These are phyloP conservation scores for Phallusia fumigata DNA, from an alignment of 23 tunicate genomes.

Conservation along the genomic window DNA sequence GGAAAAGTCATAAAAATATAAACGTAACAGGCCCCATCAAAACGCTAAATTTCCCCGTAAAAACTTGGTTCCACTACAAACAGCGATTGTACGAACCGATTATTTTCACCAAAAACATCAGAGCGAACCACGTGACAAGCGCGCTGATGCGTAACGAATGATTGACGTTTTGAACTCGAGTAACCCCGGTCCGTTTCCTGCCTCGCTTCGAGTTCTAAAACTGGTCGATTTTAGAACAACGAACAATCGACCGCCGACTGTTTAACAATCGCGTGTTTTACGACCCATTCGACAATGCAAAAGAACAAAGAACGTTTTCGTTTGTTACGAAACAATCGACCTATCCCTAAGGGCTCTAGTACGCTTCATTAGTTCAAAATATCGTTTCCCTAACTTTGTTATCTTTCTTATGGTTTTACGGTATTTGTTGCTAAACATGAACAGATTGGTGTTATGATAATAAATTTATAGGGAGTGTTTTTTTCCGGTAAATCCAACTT, in stretches of 20 bases:
- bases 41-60: too few relatives aligned
- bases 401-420: too few relatives aligned
- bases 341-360: neutral
- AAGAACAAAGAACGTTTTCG: neutral
- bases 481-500: neutral
- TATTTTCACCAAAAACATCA: neutral
- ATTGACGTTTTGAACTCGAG: neutral
- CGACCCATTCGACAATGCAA: neutral
- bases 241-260: neutral
- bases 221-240: neutral
- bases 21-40: too few relatives aligned
- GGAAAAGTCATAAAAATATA: too few relatives aligned
- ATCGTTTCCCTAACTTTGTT: neutral
- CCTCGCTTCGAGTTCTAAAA: neutral
- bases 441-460: neutral
- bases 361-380: neutral
- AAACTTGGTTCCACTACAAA: too few relatives aligned
- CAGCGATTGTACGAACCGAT: too few relatives aligned
- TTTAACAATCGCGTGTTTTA: neutral
- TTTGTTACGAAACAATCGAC: constrained; percentile 4
- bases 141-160: neutral
- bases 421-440: too few relatives aligned
- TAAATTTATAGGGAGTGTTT: neutral
- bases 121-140: neutral
- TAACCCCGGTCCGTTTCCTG: neutral